Percentiles rank a stretch among this genome's conserved stretches.
phyloP scores from a whole-genome alignment of 2,888 invertebrate species.

The Acanthosepion esculentum region DNA sequence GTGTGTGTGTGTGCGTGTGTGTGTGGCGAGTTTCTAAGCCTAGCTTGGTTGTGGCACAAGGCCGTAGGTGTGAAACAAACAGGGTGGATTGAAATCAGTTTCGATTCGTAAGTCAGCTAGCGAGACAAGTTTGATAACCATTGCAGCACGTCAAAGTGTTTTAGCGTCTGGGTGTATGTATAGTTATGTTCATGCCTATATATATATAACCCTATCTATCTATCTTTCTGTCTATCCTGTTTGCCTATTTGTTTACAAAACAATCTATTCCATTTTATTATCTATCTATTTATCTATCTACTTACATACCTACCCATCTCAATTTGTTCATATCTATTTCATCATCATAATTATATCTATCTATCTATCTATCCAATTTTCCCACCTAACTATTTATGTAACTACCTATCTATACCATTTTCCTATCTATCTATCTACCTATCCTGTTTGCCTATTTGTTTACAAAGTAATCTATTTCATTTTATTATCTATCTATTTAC shows the following conservation, averaged over 20 bases:
- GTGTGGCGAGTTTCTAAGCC: too few relatives aligned
- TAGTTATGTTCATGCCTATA: background rate
- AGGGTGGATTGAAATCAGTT: too few relatives aligned
- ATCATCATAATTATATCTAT: background rate
- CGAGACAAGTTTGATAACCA: too few relatives aligned
- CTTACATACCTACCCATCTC: background rate
- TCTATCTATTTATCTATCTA: background rate
- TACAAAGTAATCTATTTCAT: accelerated
- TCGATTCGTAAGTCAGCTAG: too few relatives aligned
- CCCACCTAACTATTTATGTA: too few relatives aligned
- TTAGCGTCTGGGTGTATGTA: too few relatives aligned
- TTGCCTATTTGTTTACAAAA: background rate
- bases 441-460: background rate
- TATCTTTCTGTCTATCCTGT: background rate
- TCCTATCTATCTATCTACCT: background rate
- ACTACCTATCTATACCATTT: too few relatives aligned
- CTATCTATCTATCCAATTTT: background rate
- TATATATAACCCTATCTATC: background rate
- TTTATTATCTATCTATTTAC: background rate
- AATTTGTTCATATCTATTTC: too few relatives aligned
- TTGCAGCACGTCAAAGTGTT: too few relatives aligned
- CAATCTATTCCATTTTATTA: background rate
- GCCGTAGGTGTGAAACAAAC: too few relatives aligned
- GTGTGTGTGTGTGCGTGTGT: too few relatives aligned
- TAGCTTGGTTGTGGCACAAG: too few relatives aligned